phyloP scores from a whole-genome alignment of 1,140 invertebrate genomes.

The Eumeta japonica region DNA sequence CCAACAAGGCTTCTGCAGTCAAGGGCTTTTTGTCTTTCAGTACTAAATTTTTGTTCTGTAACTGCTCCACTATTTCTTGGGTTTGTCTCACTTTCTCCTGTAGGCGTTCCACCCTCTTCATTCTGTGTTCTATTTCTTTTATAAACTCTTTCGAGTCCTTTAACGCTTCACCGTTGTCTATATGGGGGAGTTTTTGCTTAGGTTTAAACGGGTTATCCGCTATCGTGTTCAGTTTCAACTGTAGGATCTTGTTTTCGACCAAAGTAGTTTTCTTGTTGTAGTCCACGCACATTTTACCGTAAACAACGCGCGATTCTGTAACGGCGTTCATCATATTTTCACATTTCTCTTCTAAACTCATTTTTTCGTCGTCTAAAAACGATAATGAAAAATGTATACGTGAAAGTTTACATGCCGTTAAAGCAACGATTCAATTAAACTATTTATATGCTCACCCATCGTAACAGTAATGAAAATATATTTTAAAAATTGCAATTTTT shows the following conservation, averaged over 20 bases:
- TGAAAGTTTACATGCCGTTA: too few relatives aligned
- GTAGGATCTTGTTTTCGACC: constrained; percentile 34
- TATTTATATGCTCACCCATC: too few relatives aligned
- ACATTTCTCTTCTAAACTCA: constrained; percentile 28
- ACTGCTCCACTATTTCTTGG: constrained; percentile 25
- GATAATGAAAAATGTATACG: neutral
- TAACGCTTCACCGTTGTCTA: too few relatives aligned
- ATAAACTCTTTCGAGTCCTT: too few relatives aligned
- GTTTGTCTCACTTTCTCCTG: constrained; percentile 21
- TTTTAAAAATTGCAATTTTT: too few relatives aligned
- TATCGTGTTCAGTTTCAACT: constrained; percentile 28
- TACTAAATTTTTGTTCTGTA: constrained; percentile 24
- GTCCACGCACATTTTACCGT: constrained; percentile 35
- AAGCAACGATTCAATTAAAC: too few relatives aligned
- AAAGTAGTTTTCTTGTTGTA: constrained; percentile 32
- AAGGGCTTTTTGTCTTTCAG: constrained; percentile 22
- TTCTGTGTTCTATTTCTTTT: constrained; percentile 22
- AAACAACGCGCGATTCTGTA: constrained; percentile 35
- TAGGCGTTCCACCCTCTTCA: constrained; percentile 24
- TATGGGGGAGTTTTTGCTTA: too few relatives aligned
- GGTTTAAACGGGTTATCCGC: constrained; percentile 26
- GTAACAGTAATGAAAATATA: neutral
- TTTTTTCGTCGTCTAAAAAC: constrained; percentile 21
- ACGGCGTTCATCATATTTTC: constrained; percentile 41
- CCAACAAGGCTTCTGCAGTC: constrained; percentile 21